phyloP scores from a whole-genome alignment of 1,140 invertebrate species.

The Chymomyza costata region DNA sequence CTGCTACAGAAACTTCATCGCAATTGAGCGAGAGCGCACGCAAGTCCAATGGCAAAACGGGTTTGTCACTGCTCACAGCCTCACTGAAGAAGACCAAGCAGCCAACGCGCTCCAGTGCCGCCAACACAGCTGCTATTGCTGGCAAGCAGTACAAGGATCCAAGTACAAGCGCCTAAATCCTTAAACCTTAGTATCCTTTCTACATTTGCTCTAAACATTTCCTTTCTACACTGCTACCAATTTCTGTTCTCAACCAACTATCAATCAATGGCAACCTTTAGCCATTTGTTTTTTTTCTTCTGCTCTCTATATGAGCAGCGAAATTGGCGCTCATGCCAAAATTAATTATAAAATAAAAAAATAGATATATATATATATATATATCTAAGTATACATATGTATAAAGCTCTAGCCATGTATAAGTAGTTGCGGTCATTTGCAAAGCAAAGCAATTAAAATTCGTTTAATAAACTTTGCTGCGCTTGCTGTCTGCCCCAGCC shows the following conservation, averaged over 20 bases:
- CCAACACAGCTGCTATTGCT: constrained; percentile 22
- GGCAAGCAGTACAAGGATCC: constrained; percentile 73
- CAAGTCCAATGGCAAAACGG: constrained; percentile 34
- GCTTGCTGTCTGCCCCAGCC: background rate
- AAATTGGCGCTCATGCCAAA: constrained; percentile 62
- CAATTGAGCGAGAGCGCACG: constrained; percentile 1
- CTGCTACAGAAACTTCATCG: background rate
- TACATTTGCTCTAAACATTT: too few species aligned
- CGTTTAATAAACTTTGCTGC: constrained; percentile 9
- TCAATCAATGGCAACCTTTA: constrained; percentile 2
- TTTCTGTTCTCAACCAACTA: background rate
- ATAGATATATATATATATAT: constrained; percentile 7
- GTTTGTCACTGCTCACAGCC: constrained; percentile 35
- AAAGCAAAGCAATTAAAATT: constrained; percentile 8
- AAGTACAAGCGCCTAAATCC: constrained; percentile 48
- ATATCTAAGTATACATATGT: constrained; percentile 3
- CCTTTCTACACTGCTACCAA: too few species aligned
- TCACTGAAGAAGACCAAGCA: constrained; percentile 49
- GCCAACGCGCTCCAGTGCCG: constrained; percentile 31
- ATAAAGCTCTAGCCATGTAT: background rate
- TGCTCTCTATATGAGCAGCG: constrained; percentile 19
- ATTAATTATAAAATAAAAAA: constrained; percentile 52
- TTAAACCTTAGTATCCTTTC: too few species aligned
- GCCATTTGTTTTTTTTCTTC: background rate
- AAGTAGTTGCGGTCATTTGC: background rate